Evolutionary conservation across 64 coral and sea anemone species (phyloP), one percentile per base, ranked within the genome.

Genomic region (Cladopsammia gracilis): DNA sequence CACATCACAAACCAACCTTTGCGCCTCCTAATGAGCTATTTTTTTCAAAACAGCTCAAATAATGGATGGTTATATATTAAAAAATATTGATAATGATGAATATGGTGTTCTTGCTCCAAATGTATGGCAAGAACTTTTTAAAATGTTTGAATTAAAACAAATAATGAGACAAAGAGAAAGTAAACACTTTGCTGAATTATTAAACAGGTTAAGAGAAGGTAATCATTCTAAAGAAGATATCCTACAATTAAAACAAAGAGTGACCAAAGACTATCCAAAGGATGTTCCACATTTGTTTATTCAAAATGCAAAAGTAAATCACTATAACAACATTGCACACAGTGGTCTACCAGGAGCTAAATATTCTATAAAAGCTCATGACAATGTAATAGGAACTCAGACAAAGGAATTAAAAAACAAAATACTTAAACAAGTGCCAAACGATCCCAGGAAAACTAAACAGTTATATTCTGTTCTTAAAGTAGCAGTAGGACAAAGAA

Each of bases 141-240:
- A 94, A 89, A 88, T 94, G 92, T 94, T 94, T 94, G 92, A 94
- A 94, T 86, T 94, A n/a, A 89, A 88, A 89, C 64, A 94, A 89
- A 94, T 94, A 49, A 94, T 94, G 92, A 80, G 92, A 89, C 92
- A 94, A 83, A 89, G 92, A 89, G 92, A 94, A 89, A 94, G 92
- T 85, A 94, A n/a, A n/a, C n/a, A n/a, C n/a, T n/a, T n/a, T n/a
- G n/a, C 92, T 89, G 86, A 94, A 83, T 82, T 94, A 80, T 94
- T 94, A 66, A 94, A 94, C 61, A 94, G 92, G 81, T 89, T 91
- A 81, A 90, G 89, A 90, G 89, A 90, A 71, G 76, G 76, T 82
- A 90, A 90, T 81, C 89, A 90, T 49, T 80, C 88, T 79, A 80
- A 90, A 90, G 42, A 90, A 68, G 70, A 78, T 78, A 89, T 89